A percentile compares a stretch with the other conserved stretches of the same genome.
Evolutionary conservation across 2,113 vertebrate species (phyloP).

Genomic region (Pseudopodoces humilis): DNA sequence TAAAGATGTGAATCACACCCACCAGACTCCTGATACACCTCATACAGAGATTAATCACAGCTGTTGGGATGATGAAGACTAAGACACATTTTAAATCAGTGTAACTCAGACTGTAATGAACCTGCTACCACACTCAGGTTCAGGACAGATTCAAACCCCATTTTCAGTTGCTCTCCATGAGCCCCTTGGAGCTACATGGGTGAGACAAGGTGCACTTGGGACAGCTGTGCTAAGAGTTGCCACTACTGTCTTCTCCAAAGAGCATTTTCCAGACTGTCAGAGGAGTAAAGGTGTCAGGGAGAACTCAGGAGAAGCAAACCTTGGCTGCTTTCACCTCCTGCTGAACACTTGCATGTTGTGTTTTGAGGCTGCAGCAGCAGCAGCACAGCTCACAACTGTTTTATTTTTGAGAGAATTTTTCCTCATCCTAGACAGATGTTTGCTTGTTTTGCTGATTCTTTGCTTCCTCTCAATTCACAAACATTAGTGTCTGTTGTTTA

Average conservation of each 20-base stretch:
- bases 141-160: neutral
- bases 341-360: rapidly evolving
- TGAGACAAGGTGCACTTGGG: neutral
- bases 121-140: neutral
- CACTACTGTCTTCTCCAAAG: neutral
- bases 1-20: neutral
- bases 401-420: neutral
- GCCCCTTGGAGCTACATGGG: neutral
- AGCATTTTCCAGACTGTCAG: neutral
- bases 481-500: neutral
- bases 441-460: neutral
- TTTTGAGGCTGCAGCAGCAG: neutral
- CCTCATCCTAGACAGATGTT: neutral
- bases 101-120: neutral
- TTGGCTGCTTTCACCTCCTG: neutral
- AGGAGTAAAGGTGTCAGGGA: neutral
- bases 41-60: neutral
- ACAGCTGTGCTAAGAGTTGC: neutral
- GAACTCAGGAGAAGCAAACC: neutral
- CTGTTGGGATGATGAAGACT: neutral
- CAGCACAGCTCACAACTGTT: neutral
- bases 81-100: neutral
- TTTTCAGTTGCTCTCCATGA: neutral
- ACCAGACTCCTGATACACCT: neutral
- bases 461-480: neutral